Base-by-base conservation (phyloP, 2,888 invertebrate genomes). In the Drosophila neonasuta region DNA sequence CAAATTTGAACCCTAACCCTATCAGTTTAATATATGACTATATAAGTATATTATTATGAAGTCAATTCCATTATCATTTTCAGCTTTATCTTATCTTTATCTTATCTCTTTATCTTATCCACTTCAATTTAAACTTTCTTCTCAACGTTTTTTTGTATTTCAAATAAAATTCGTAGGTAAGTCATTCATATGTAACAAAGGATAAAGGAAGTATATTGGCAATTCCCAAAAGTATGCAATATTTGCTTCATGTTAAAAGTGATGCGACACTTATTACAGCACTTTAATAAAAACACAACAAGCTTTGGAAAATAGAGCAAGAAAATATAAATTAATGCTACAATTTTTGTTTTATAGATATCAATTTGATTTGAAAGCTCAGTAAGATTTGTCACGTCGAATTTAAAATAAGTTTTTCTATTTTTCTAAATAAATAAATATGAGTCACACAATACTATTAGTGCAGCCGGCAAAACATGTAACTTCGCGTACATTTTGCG, bases 401-500 rank as follows among this genome's bases (percentile, higher is more conserved):
- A 41, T 7, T 41, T 13, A 13, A 10, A 41, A 15, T 20, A 20
- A 20, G 17, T 20, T 20, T 20, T 20, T 20, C 17, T 20, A 20
- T 20, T 20, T 20, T 20, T 20, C 17, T 20, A 20, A 20, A 20
- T 20, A 20, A 20, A 20, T 6, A 36, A 39, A 41, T 2, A 91
- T 91, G 98, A 95, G 97, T 13, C 99, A 99, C 92, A 98, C 98
- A 68, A 99, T 99, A 90, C 92, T 99, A 66, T 91, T 99, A 74
- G 96, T 99, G 6, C 99, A 99, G 90, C 97, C 99, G 2, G 97
- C 97, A 2, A 93, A 93, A 0, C 95, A 97, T 88, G 97, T 98
- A 13, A 99, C 99, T 91, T 97, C 98, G 0, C 94, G 99, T 73
- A 99, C 99, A 0, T 99, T 99, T 91, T 97, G 97, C 0, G 99